Evolutionary conservation across 2,113 vertebrate species (phyloP).

Genomic region (Brachyhypopomus gauderio): DNA sequence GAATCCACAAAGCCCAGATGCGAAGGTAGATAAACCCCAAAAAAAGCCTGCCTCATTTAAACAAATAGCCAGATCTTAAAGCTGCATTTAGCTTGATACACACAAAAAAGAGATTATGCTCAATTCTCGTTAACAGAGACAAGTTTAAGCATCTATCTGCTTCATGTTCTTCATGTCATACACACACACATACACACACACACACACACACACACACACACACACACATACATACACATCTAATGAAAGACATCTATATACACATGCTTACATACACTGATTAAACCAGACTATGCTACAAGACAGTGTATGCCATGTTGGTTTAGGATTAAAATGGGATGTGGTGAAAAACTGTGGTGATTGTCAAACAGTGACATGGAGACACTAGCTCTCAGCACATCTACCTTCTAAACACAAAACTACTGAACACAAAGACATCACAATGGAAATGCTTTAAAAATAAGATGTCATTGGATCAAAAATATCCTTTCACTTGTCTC

Average conservation of each 20-base stretch:
- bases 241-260: no score
- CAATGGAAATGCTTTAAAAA: conserved; percentile 18
- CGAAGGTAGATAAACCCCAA: conserved; percentile 33
- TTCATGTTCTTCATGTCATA: neutral
- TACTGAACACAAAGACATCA: no score
- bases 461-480: neutral
- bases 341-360: neutral
- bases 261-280: no score
- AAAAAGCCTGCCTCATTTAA: conserved; percentile 26
- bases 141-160: neutral
- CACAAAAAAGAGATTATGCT: neutral
- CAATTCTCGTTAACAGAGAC: neutral
- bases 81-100: neutral
- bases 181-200: neutral
- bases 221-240: no score
- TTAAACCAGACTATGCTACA: no score
- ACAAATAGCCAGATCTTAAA: conserved; percentile 10
- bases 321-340: no score
- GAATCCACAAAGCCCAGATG: conserved; percentile 16
- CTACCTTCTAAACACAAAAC: neutral
- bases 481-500: no score
- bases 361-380: neutral
- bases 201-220: no score
- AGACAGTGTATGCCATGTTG: no score
- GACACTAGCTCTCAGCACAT: neutral